phyloP scores from a whole-genome alignment of 2,888 invertebrate species.

The Luperina nickerlii region DNA sequence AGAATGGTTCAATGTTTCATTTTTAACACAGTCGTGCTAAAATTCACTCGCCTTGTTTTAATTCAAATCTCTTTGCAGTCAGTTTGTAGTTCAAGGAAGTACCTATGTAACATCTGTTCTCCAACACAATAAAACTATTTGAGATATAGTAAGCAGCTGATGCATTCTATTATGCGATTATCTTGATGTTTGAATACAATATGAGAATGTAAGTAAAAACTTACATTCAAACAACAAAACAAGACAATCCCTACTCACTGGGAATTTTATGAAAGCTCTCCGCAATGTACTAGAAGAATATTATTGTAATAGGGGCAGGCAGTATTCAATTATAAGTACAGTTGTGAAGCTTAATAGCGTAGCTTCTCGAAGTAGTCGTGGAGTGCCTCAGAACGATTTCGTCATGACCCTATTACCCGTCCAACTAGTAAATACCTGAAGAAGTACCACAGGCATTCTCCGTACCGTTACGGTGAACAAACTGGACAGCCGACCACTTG shows the following conservation, averaged over 20 bases:
- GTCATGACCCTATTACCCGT: slow-evolving; percentile 73
- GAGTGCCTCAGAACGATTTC: slow-evolving; percentile 68
- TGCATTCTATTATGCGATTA: slow-evolving; percentile 18
- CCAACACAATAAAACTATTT: slow-evolving; percentile 25
- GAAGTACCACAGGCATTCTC: slow-evolving; percentile 75
- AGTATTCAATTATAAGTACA: slow-evolving; percentile 66
- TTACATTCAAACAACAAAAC: slow-evolving; percentile 28
- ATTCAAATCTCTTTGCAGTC: neutral
- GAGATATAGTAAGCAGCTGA: slow-evolving; percentile 25
- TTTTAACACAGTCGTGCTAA: neutral
- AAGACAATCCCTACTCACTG: slow-evolving; percentile 48
- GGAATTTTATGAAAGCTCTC: slow-evolving; percentile 62
- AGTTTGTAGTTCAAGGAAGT: neutral
- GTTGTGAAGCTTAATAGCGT: slow-evolving; percentile 60
- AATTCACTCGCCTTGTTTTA: neutral
- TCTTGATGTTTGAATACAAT: slow-evolving; percentile 1
- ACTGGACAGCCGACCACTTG: slow-evolving; percentile 75
- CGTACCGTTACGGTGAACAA: slow-evolving; percentile 81
- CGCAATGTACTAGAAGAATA: slow-evolving; percentile 45
- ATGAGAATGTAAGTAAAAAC: slow-evolving; percentile 2
- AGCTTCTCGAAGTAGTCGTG: slow-evolving; percentile 62
- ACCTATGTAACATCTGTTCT: neutral
- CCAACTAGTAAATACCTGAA: slow-evolving; percentile 75
- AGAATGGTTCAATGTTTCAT: neutral
- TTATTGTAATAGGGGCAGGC: slow-evolving; percentile 63